A percentile compares a stretch with the other conserved stretches of the same genome.
Evolutionary conservation across 2,888 invertebrate species (phyloP).

Genomic region (Bellardia pandia): DNA sequence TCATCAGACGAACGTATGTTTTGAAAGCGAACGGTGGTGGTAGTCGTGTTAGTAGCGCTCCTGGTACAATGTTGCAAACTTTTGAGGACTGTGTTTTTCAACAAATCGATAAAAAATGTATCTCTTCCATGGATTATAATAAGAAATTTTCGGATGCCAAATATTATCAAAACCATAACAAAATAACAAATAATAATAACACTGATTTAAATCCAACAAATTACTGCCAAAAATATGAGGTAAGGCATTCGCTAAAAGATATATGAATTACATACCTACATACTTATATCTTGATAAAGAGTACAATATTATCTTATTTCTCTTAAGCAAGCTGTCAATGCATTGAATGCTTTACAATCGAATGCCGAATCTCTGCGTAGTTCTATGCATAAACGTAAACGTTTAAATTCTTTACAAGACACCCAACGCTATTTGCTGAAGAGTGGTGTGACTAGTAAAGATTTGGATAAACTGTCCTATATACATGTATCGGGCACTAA

Average conservation of each 20-base stretch:
- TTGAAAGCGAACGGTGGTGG: slow-evolving; percentile 59
- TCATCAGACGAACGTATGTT: slow-evolving; percentile 54
- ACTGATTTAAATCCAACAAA: slow-evolving; percentile 11
- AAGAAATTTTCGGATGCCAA: neutral
- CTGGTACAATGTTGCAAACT: slow-evolving; percentile 54
- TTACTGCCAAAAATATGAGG: slow-evolving; percentile 72
- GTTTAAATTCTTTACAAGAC: slow-evolving; percentile 82
- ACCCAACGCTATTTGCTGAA: slow-evolving; percentile 87
- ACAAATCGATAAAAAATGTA: slow-evolving; percentile 27
- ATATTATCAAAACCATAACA: slow-evolving; percentile 17
- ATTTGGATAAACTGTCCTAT: slow-evolving; percentile 90
- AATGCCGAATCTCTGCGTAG: slow-evolving; percentile 88
- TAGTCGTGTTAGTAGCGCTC: neutral
- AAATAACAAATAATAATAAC: neutral
- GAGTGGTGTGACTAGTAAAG: slow-evolving; percentile 87
- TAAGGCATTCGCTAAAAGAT: slow-evolving; percentile 52
- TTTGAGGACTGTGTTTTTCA: slow-evolving; percentile 75
- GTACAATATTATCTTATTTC: slow-evolving; percentile 13
- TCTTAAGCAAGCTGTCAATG: slow-evolving; percentile 88
- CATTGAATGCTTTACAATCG: slow-evolving; percentile 89
- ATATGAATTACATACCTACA: too few species aligned
- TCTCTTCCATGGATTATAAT: slow-evolving; percentile 22
- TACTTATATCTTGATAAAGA: neutral
- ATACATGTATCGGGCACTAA: slow-evolving; percentile 99
- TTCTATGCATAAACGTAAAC: slow-evolving; percentile 80